Base-by-base conservation (phyloP, 2,888 invertebrate species). In the Dicyrtomina minuta region DNA sequence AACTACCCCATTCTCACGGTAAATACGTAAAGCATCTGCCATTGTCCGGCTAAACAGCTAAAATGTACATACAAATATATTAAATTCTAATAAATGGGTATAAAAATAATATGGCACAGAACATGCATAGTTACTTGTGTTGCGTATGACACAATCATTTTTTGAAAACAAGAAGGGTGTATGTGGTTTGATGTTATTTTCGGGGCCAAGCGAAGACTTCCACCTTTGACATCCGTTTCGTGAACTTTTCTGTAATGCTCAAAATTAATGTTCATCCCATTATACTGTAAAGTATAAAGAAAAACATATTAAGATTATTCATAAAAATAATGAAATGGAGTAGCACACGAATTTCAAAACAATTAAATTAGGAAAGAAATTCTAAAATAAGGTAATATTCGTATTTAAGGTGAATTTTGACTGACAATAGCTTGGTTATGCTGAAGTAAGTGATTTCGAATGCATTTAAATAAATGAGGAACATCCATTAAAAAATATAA, bases 381-480 rank as follows among this genome's bases (percentile, higher is more conserved):
- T n/a, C n/a, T n/a, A n/a, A n/a, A n/a, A n/a, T n/a, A n/a, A n/a
- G n/a, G n/a, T n/a, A n/a, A n/a, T n/a, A n/a, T n/a, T n/a, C n/a
- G n/a, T n/a, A n/a, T n/a, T n/a, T n/a, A n/a, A n/a, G n/a, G n/a
- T n/a, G 49, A 68, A 12, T 62, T 13, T 46, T 26, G 15, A 55
- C 59, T 43, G 65, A 65, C 49, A 13, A 22, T 41, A n/a, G 17
- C 60, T 55, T 39, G 56, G 6, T n/a, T 12, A 43, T 68, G 53
- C 22, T 70, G 67, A 15, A 17, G 20, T 17, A 70, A 62, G 49
- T 72, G 41, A 67, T 72, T 72, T 12, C 70, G 12, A 2, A 67
- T 64, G 33, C 64, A 70, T 53, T 72, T 72, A n/a, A 72, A 27
- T 0, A 70, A 20, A 49, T 72, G 70, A 0, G 65, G 67, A 43